Conservation (phyloP, 2,797 vertebrate genomes). For the Huso huso region DNA sequence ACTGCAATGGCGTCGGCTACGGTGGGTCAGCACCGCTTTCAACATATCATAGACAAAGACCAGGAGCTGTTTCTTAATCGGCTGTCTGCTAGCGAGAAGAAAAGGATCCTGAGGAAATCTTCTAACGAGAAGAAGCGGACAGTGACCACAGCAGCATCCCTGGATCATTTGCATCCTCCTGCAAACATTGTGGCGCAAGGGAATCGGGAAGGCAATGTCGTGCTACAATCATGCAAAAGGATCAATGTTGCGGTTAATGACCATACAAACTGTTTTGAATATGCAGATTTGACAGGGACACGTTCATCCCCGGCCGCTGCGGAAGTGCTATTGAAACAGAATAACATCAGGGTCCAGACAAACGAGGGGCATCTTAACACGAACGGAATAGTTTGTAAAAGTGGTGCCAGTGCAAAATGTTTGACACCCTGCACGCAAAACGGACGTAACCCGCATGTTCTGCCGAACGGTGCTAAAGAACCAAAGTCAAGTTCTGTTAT, state of each 20-base stretch:
- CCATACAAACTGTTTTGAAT: background rate
- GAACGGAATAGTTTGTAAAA: background rate
- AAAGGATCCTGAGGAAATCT: slow-evolving; percentile 41
- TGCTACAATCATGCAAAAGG: slow-evolving; percentile 43
- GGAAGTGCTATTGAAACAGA: background rate
- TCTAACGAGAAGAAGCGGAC: slow-evolving; percentile 40
- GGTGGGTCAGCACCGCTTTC: slow-evolving; percentile 51
- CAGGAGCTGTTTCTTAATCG: slow-evolving; percentile 50
- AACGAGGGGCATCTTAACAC: background rate
- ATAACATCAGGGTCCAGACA: background rate
- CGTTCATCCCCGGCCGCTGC: background rate
- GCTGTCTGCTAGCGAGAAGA: slow-evolving; percentile 43
- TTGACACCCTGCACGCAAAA: background rate
- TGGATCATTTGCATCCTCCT: slow-evolving; percentile 19
- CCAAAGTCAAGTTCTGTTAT: slow-evolving; percentile 6
- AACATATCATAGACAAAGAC: slow-evolving; percentile 57
- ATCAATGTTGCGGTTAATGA: slow-evolving; percentile 10
- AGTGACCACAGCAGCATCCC: slow-evolving; percentile 21
- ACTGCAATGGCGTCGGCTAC: slow-evolving; percentile 57
- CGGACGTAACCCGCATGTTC: slow-evolving; percentile 10
- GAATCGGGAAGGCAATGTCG: slow-evolving; percentile 12
- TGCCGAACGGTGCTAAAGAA: too few species aligned
- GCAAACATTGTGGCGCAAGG: slow-evolving; percentile 6
- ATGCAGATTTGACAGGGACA: too few species aligned
- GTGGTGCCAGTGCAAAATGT: slow-evolving; percentile 1